Percentiles rank a stretch among this genome's conserved stretches.
These are phyloP conservation scores for Falco rusticolus DNA, from an alignment of 2,797 vertebrate genomes.

Conservation along the genomic window DNA sequence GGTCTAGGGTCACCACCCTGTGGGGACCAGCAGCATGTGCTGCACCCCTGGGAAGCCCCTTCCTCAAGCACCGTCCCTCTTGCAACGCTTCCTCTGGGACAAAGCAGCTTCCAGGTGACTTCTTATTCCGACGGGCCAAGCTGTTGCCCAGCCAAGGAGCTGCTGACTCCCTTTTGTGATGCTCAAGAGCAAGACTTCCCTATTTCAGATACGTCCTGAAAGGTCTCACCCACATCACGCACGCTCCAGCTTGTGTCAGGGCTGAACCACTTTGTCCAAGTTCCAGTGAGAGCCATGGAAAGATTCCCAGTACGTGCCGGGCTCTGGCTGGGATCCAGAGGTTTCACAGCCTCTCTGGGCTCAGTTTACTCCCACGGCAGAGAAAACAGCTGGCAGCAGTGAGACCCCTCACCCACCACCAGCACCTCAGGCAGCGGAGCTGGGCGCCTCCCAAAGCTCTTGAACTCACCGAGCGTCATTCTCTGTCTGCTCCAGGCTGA, in stretches of 20 bases:
- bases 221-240: background rate
- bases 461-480: background rate
- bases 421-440: background rate
- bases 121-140: background rate
- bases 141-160: background rate
- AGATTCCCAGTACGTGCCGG: background rate
- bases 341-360: background rate
- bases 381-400: background rate
- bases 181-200: accelerated
- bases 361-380: background rate
- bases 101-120: background rate
- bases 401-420: background rate
- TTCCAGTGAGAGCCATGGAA: background rate
- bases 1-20: background rate
- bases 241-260: accelerated
- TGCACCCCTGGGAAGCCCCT: background rate
- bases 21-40: accelerated
- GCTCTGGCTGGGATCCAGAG: background rate
- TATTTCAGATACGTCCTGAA: background rate
- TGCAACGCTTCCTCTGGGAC: background rate
- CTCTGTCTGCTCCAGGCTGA: background rate
- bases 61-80: background rate
- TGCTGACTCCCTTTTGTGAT: background rate
- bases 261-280: accelerated
- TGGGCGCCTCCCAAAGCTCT: background rate